Evolutionary conservation across 2,888 invertebrate species (phyloP).

Genomic region (Pterobdella sp.): DNA sequence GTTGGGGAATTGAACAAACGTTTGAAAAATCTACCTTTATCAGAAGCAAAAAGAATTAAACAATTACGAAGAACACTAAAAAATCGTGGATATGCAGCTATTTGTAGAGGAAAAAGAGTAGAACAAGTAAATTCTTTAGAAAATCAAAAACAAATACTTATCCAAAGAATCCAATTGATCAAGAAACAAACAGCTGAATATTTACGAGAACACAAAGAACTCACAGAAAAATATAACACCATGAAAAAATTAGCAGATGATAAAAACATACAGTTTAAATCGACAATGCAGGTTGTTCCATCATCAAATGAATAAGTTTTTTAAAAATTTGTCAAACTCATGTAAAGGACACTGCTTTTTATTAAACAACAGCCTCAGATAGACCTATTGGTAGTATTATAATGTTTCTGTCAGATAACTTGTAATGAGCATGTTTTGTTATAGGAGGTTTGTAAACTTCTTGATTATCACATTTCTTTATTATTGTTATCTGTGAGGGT

Average conservation of each 20-base stretch:
- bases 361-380: slow-evolving; percentile 42
- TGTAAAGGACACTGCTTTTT: not conserved
- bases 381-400: slow-evolving; percentile 44
- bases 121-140: slow-evolving; percentile 13
- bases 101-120: slow-evolving; percentile 23
- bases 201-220: not conserved
- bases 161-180: slow-evolving; percentile 2
- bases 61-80: slow-evolving; percentile 18
- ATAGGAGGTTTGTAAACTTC: not conserved
- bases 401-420: slow-evolving; percentile 43
- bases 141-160: not conserved
- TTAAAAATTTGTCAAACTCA: not conserved
- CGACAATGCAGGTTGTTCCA: not conserved
- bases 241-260: not conserved
- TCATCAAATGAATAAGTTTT: too few relatives aligned
- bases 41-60: slow-evolving; percentile 17
- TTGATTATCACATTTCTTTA: not conserved
- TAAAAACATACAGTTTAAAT: not conserved
- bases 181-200: not conserved
- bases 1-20: slow-evolving; percentile 17
- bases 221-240: not conserved
- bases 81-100: slow-evolving; percentile 26
- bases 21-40: not conserved
- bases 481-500: slow-evolving; percentile 5
- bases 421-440: slow-evolving; percentile 40